Conservation (phyloP, 1,140 invertebrate genomes). For the Dendrolimus kikuchii region DNA sequence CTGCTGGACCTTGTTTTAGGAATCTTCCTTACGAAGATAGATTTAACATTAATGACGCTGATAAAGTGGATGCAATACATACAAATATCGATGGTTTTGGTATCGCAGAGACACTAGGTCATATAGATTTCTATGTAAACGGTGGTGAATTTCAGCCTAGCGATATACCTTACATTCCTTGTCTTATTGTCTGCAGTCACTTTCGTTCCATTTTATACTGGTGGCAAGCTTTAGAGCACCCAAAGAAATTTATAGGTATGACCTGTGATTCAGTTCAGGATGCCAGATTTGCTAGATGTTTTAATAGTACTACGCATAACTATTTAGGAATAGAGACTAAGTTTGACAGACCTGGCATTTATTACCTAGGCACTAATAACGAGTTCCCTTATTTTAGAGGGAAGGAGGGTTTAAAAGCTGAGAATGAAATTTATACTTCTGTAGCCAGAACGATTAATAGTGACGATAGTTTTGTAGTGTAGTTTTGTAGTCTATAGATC, state of each 20-base stretch:
- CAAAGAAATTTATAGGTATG: conserved; percentile 48
- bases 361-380: conserved; percentile 48
- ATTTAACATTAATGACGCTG: conserved; percentile 72
- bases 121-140: conserved; percentile 84
- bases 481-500: not conserved
- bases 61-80: conserved; percentile 77
- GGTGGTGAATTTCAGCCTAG: conserved; percentile 79
- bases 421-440: conserved; percentile 46
- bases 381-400: conserved; percentile 56
- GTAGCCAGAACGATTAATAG: conserved; percentile 36
- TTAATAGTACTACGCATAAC: conserved; percentile 37
- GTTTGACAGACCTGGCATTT: conserved; percentile 46
- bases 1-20: conserved; percentile 75
- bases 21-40: conserved; percentile 64
- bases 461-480: conserved; percentile 33
- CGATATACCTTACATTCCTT: conserved; percentile 50
- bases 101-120: conserved; percentile 76
- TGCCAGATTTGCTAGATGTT: conserved; percentile 47
- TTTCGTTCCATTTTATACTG: conserved; percentile 42
- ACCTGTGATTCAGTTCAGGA: conserved; percentile 49
- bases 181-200: conserved; percentile 53
- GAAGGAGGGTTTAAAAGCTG: conserved; percentile 41
- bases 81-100: conserved; percentile 82
- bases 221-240: conserved; percentile 55
- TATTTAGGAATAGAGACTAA: conserved; percentile 39